Conservation (phyloP, 2,113 vertebrate species). For the Willisornis vidua region DNA sequence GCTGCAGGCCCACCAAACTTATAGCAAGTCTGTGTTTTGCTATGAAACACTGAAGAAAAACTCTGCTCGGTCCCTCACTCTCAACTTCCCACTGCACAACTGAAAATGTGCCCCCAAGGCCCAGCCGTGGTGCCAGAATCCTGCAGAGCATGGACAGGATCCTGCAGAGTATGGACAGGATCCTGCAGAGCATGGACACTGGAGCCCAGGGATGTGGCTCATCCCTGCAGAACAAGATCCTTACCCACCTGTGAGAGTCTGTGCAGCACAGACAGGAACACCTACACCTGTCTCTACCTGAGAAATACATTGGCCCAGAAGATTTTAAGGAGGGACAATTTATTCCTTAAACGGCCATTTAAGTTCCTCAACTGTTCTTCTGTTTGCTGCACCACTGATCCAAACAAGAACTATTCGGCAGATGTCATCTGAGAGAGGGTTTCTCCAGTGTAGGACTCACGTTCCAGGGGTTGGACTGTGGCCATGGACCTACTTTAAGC, state of each 20-base stretch:
- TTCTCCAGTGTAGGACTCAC: fast-evolving
- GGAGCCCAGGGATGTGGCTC: not conserved
- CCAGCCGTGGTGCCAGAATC: not conserved
- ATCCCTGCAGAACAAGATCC: not conserved
- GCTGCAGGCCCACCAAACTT: not conserved
- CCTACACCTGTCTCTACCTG: not conserved
- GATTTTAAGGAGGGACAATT: not conserved
- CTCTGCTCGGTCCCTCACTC: not conserved
- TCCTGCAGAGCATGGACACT: not conserved
- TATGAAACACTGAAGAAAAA: not conserved
- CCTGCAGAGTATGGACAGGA: not conserved
- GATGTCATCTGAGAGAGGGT: not conserved
- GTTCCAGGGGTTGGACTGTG: not conserved
- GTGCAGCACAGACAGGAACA: not conserved
- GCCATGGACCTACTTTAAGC: not conserved
- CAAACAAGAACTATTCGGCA: not conserved
- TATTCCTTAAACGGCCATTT: not conserved
- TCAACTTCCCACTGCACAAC: not conserved
- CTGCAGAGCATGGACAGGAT: not conserved
- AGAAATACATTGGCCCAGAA: not conserved
- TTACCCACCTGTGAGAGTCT: not conserved
- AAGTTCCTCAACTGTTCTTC: not conserved
- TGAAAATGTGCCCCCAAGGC: not conserved
- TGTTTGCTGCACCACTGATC: not conserved
- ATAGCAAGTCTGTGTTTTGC: not conserved